Evolutionary conservation across 2,888 invertebrate genomes (phyloP).

Genomic region (Flexamia atlantica): DNA sequence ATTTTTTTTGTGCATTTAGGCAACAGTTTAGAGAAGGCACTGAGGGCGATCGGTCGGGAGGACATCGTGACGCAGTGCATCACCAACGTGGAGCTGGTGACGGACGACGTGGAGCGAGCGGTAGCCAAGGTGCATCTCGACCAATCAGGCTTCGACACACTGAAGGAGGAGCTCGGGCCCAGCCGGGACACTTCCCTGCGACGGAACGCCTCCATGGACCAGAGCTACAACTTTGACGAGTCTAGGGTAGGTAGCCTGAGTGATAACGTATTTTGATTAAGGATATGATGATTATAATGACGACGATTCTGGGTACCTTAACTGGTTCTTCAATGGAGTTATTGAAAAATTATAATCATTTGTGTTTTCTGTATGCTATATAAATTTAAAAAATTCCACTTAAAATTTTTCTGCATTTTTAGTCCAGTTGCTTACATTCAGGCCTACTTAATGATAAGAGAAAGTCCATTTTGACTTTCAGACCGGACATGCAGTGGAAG

Average conservation of each 20-base stretch:
- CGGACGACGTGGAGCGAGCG: constrained; percentile 85
- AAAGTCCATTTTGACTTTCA: no score
- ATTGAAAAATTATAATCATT: no score
- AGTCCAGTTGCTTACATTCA: no score
- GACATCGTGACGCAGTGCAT: constrained; percentile 90
- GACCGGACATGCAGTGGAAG: no score
- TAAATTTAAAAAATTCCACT: no score
- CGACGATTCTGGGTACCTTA: no score
- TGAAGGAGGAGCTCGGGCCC: constrained; percentile 76
- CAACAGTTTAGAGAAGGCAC: constrained; percentile 86
- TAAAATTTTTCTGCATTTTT: no score
- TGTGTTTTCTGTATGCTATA: no score
- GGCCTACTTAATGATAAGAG: no score
- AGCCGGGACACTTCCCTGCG: constrained; percentile 66
- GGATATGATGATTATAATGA: no score
- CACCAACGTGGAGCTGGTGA: constrained; percentile 86
- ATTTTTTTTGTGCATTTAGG: constrained; percentile 75
- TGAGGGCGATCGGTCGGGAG: constrained; percentile 86
- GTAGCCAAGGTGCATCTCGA: constrained; percentile 81
- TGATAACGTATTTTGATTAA: no score
- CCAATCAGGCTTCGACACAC: constrained; percentile 77
- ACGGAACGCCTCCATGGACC: constrained; percentile 62
- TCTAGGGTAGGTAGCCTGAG: constrained; percentile 31
- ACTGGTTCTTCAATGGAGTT: no score
- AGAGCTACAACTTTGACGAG: constrained; percentile 60